Evolutionary conservation across 2,113 vertebrate species (phyloP).

Genomic region (Loxodonta africana): DNA sequence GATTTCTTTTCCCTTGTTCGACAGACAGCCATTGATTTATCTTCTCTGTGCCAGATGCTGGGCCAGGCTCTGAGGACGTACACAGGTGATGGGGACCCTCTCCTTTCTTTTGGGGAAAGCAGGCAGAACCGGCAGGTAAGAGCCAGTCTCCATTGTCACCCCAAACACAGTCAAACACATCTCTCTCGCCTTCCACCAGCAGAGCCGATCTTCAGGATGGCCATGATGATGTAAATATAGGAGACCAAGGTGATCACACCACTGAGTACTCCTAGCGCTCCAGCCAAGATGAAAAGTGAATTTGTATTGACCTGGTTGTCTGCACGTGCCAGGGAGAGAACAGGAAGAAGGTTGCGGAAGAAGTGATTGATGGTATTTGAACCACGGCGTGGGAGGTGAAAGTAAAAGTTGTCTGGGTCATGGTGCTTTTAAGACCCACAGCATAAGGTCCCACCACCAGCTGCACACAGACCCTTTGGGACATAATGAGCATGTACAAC

Average conservation of each 20-base stretch:
- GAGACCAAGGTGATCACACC: slow-evolving; percentile 61
- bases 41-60: not conserved
- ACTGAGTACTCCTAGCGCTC: slow-evolving; percentile 44
- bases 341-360: slow-evolving; percentile 74
- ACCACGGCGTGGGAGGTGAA: slow-evolving; percentile 61
- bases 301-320: slow-evolving; percentile 32
- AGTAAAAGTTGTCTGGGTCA: not conserved
- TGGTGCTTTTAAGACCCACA: not conserved
- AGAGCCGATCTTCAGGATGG: slow-evolving; percentile 59
- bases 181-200: slow-evolving; percentile 14
- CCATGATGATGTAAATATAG: slow-evolving; percentile 44
- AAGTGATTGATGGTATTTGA: slow-evolving; percentile 73
- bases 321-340: slow-evolving; percentile 69
- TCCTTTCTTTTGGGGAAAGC: not conserved
- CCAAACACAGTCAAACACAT: not conserved
- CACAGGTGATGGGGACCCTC: not conserved
- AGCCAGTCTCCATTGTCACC: not conserved
- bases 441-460: slow-evolving; percentile 59
- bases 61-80: not conserved
- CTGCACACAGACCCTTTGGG: not conserved
- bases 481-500: slow-evolving; percentile 71
- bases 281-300: slow-evolving; percentile 49
- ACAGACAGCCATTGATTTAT: not conserved
- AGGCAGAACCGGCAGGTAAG: not conserved
- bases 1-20: not conserved